These are phyloP conservation scores for Eidolon dupreanum DNA, from an alignment of 2,797 vertebrate species.

Conservation along the genomic window DNA sequence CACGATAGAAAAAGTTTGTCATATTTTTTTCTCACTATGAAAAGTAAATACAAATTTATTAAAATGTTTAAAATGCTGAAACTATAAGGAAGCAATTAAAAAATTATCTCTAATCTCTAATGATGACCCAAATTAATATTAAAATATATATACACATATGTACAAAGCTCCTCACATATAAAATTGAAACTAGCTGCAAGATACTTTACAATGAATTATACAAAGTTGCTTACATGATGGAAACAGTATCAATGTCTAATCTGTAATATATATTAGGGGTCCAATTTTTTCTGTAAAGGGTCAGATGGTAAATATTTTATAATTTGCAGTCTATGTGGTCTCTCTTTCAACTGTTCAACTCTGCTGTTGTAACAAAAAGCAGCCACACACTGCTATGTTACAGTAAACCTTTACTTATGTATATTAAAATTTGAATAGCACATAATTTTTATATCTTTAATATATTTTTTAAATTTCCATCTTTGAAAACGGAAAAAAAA, in stretches of 20 bases:
- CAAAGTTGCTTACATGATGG: background rate
- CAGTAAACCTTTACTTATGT: background rate
- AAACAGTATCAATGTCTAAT: background rate
- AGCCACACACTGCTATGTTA: background rate
- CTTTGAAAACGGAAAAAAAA: background rate
- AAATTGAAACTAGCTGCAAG: background rate
- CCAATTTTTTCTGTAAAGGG: background rate
- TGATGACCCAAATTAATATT: background rate
- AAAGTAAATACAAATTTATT: background rate
- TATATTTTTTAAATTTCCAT: background rate
- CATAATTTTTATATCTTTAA: background rate
- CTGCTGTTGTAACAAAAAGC: background rate
- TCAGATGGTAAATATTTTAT: background rate
- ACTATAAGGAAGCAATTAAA: background rate
- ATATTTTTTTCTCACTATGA: background rate
- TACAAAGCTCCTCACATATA: background rate
- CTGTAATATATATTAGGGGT: background rate
- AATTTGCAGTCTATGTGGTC: accelerated
- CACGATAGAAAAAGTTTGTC: background rate
- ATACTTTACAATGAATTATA: background rate
- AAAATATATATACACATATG: background rate
- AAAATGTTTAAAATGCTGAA: too few relatives aligned
- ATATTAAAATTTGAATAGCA: background rate
- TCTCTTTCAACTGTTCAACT: background rate
- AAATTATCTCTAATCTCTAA: background rate